Evolutionary conservation across 2,888 invertebrate genomes (phyloP), one percentile per base, ranked within the genome.

Genomic region (Petrolisthes manimaculis): DNA sequence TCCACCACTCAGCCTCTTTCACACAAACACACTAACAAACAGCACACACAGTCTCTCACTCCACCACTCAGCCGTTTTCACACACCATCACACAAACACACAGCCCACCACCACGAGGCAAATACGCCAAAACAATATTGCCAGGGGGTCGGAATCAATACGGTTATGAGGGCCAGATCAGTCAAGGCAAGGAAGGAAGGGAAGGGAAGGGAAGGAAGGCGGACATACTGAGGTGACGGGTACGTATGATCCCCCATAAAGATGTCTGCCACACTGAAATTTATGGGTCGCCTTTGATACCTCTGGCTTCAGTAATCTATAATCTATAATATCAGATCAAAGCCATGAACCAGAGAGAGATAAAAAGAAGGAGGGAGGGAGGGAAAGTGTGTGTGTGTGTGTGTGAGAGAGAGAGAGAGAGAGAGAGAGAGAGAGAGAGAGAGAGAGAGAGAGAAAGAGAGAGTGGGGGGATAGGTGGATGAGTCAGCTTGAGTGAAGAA

Each of bases 221-320:
- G 79, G 74, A 74, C 81, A 81, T 81, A 81, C 74, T 86, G 86
- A 86, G 56, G 71, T 78, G 86, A 86, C 86, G 56, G 56, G 81
- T 80, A 86, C 56, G 81, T 81, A 86, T 81, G 86, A 86, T 81
- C n/a, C 78, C 53, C 86, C 51, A 86, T 86, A 86, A 86, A 86
- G 74, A 86, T 81, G 86, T 86, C 86, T 71, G 81, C 37, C 81
- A 12, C 53, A 55, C 55, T 37, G 71, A 56, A n/a, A 86, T 86
- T 86, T 86, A 86, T 86, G 55, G 86, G 54, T 81, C n/a, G 67
- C 74, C 79, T 86, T 86, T 86, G 81, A 86, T 81, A 37, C 77
- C 75, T 53, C 81, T 55, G 75, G 55, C 78, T 81, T 86, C 86
- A 81, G 74, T 86, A 86, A 86, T 86, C 85, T 69, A 79, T 85